Percentiles rank a stretch among this genome's conserved stretches.
Conservation (phyloP, 2,888 invertebrate genomes). For the Autographa gamma region DNA sequence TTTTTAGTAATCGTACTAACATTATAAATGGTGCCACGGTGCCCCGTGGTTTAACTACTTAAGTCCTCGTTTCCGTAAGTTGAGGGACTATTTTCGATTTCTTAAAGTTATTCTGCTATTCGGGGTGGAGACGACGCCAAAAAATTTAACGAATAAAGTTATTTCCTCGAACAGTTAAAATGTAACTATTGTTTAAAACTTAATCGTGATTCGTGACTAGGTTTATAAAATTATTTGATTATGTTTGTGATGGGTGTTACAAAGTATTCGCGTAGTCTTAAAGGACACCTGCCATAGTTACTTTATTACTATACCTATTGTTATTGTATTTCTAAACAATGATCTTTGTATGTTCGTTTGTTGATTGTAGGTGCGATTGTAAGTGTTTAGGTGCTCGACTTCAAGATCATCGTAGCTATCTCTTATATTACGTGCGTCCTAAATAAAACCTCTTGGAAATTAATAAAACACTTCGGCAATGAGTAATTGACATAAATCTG, state of each 20-base stretch:
- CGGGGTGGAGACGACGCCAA: no score
- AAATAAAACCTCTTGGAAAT: background rate
- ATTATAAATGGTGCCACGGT: no score
- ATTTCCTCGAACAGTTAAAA: background rate
- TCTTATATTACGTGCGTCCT: background rate
- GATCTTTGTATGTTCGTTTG: background rate
- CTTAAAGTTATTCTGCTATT: no score
- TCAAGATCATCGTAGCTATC: background rate
- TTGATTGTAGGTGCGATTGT: background rate
- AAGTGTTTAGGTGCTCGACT: background rate
- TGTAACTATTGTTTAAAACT: background rate
- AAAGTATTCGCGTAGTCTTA: background rate
- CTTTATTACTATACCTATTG: background rate
- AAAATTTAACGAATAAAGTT: background rate
- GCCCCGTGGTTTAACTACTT: no score
- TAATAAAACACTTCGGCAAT: background rate
- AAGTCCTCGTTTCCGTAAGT: no score
- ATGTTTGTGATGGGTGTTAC: background rate
- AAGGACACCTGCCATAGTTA: background rate
- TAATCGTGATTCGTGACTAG: background rate
- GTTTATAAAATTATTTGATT: background rate
- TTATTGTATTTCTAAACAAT: conserved; percentile 2
- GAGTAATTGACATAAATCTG: background rate
- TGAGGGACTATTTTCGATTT: no score
- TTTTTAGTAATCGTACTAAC: no score